Conservation (phyloP, 1,140 invertebrate genomes). For the Cephus cinctus region DNA sequence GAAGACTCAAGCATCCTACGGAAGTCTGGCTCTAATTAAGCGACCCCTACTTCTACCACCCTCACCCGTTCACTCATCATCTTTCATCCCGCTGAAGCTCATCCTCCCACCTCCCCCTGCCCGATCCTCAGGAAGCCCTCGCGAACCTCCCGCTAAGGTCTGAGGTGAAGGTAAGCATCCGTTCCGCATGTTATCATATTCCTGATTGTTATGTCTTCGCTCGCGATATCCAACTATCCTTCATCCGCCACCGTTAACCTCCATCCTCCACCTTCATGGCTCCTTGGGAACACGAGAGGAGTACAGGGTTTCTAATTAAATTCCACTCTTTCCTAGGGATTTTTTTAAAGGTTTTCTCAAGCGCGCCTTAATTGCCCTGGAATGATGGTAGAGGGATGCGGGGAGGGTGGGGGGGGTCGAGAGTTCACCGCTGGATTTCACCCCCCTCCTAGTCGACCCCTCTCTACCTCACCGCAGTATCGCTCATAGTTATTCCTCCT, state of each 20-base stretch:
- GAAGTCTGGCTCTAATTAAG: slow-evolving; percentile 58
- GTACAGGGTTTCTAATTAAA: slow-evolving; percentile 47
- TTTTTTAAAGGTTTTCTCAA: slow-evolving; percentile 50
- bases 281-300: slow-evolving; percentile 44
- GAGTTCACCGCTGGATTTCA: slow-evolving; percentile 14
- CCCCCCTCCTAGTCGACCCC: slow-evolving; percentile 36
- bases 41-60: slow-evolving; percentile 27
- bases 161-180: slow-evolving; percentile 44
- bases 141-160: no score
- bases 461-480: slow-evolving; percentile 35
- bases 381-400: background rate
- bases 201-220: slow-evolving; percentile 52
- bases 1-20: slow-evolving; percentile 55
- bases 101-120: slow-evolving; percentile 22
- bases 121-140: slow-evolving; percentile 19
- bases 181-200: slow-evolving; percentile 49
- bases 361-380: slow-evolving; percentile 48
- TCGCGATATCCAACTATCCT: slow-evolving; percentile 27
- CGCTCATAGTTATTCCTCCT: slow-evolving; percentile 19
- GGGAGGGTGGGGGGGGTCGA: background rate
- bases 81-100: slow-evolving; percentile 45
- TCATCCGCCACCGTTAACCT: slow-evolving; percentile 11
- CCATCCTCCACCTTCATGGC: slow-evolving; percentile 32
- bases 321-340: slow-evolving; percentile 48
- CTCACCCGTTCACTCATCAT: slow-evolving; percentile 52